Conservation (phyloP, 2,888 invertebrate genomes). For the Rapana venosa region DNA sequence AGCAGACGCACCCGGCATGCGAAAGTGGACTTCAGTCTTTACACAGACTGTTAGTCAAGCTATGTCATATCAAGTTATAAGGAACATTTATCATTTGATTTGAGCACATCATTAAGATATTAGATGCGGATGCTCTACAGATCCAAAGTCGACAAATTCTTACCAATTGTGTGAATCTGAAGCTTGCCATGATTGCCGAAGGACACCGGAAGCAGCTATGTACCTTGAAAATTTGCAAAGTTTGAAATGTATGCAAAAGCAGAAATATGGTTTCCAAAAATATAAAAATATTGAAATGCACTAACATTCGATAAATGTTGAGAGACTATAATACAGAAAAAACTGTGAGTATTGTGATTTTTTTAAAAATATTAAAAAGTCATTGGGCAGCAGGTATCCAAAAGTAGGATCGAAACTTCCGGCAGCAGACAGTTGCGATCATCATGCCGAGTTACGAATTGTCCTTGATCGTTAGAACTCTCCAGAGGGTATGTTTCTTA, state of each 20-base stretch:
- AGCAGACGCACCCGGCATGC: conserved; percentile 21
- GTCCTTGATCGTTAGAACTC: conserved; percentile 54
- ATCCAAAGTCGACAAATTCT: background rate
- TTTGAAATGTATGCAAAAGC: background rate
- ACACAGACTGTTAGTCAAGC: background rate
- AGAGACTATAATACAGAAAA: too few relatives aligned
- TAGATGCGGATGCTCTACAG: background rate
- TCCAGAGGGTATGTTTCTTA: conserved; percentile 53
- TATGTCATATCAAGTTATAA: background rate
- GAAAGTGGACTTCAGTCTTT: background rate
- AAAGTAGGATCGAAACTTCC: conserved; percentile 23
- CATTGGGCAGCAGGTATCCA: background rate
- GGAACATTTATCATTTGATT: background rate
- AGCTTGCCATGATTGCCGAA: conserved; percentile 55
- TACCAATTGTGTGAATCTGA: conserved; percentile 53
- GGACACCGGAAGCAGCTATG: conserved; percentile 48
- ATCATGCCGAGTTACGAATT: conserved; percentile 62
- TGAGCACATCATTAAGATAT: background rate
- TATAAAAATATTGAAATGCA: background rate
- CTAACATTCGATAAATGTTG: too few relatives aligned
- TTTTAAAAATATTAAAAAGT: background rate
- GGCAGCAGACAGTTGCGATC: background rate
- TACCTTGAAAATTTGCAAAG: background rate
- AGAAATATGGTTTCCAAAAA: background rate
- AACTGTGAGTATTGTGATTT: too few relatives aligned